Percentiles rank a stretch among this genome's conserved stretches.
phyloP scores from a whole-genome alignment of 2,888 invertebrate genomes.

The Himalopsyche japonica region DNA sequence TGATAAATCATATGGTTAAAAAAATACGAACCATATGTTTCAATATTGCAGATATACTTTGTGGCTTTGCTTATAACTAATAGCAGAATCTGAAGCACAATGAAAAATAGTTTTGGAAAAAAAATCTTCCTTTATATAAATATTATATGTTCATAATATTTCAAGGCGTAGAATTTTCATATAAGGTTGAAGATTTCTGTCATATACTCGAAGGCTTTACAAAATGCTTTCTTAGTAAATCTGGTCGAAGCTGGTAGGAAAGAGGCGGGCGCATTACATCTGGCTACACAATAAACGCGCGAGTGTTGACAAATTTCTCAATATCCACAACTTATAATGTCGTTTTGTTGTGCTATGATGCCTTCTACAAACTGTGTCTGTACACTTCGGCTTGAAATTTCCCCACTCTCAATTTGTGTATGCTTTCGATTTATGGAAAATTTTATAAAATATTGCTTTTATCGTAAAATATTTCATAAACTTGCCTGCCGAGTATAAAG shows the following conservation, averaged over 20 bases:
- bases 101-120: no score
- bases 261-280: slow-evolving; percentile 25
- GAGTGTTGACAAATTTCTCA: slow-evolving; percentile 31
- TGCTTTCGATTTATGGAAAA: not conserved
- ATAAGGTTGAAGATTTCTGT: not conserved
- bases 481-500: no score
- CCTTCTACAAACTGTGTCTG: not conserved
- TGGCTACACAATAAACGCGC: slow-evolving; percentile 30
- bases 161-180: no score
- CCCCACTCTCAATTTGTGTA: not conserved
- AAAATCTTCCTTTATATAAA: no score
- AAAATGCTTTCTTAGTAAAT: slow-evolving; percentile 34
- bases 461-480: not conserved
- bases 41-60: no score
- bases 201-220: slow-evolving; percentile 26
- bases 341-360: not conserved
- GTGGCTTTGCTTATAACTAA: no score
- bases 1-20: no score
- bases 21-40: no score
- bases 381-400: not conserved
- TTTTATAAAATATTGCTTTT: not conserved
- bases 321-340: slow-evolving; percentile 9
- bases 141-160: no score
- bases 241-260: slow-evolving; percentile 27
- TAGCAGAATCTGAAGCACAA: no score